phyloP scores from a whole-genome alignment of 2,888 invertebrate genomes.

The Erebia ligea region DNA sequence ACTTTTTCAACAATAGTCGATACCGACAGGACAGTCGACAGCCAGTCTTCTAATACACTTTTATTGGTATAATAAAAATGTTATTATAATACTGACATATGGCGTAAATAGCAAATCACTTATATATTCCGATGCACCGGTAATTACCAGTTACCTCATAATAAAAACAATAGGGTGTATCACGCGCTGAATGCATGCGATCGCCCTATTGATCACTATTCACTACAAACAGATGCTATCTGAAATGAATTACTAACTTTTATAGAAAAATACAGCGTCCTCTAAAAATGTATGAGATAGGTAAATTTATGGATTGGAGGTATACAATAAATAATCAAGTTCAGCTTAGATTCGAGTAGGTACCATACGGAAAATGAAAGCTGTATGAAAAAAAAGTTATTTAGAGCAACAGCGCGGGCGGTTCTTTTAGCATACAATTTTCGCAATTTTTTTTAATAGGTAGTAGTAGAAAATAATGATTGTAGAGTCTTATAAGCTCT shows the following conservation, averaged over 20 bases:
- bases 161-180: slow-evolving; percentile 71
- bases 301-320: too few relatives aligned
- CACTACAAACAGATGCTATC: slow-evolving; percentile 31
- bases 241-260: slow-evolving; percentile 6
- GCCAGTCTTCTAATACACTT: not conserved
- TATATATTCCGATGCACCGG: slow-evolving; percentile 57
- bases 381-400: too few relatives aligned
- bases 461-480: too few relatives aligned
- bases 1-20: too few relatives aligned
- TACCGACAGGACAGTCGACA: too few relatives aligned
- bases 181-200: slow-evolving; percentile 37
- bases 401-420: too few relatives aligned
- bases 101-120: slow-evolving; percentile 60
- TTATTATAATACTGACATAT: slow-evolving; percentile 38
- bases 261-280: not conserved
- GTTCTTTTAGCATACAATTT: too few relatives aligned
- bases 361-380: too few relatives aligned
- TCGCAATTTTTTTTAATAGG: too few relatives aligned
- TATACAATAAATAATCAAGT: too few relatives aligned
- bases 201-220: slow-evolving; percentile 30
- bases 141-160: slow-evolving; percentile 63
- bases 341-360: too few relatives aligned
- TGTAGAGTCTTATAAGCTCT: too few relatives aligned
- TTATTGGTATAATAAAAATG: slow-evolving; percentile 7
- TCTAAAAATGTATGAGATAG: not conserved